Conservation (phyloP, 2,797 vertebrate species). For the Danio choprae region DNA sequence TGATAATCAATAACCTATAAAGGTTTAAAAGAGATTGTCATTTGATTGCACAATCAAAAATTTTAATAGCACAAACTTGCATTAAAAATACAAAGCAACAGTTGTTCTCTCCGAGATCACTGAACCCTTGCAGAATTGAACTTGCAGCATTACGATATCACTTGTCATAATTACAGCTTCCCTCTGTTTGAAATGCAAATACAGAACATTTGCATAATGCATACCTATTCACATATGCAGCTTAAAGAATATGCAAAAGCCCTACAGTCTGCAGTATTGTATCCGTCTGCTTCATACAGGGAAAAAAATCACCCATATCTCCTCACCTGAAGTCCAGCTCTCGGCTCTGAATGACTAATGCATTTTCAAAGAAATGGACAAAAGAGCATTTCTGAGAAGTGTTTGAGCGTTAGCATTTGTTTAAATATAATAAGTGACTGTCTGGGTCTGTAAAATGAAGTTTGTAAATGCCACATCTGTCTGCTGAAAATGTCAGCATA, state of each 20-base stretch:
- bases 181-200: not conserved
- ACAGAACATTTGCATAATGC: not conserved
- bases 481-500: constrained; percentile 13
- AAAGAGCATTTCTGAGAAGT: not conserved
- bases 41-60: too few relatives aligned
- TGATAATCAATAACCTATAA: too few relatives aligned
- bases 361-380: not conserved
- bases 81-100: too few relatives aligned
- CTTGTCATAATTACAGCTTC: not conserved
- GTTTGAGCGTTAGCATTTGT: not conserved
- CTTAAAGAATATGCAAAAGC: not conserved
- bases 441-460: not conserved
- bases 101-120: not conserved
- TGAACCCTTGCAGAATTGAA: not conserved
- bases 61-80: too few relatives aligned
- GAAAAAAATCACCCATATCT: not conserved
- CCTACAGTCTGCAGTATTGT: not conserved
- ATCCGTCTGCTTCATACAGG: not conserved
- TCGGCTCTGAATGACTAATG: constrained; percentile 2
- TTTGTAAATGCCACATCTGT: constrained; percentile 17
- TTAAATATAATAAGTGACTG: not conserved
- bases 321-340: not conserved
- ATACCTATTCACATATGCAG: not conserved
- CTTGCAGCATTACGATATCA: not conserved
- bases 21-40: too few relatives aligned